phyloP scores from a whole-genome alignment of 2,113 vertebrate species.

The Maccullochella peelii region DNA sequence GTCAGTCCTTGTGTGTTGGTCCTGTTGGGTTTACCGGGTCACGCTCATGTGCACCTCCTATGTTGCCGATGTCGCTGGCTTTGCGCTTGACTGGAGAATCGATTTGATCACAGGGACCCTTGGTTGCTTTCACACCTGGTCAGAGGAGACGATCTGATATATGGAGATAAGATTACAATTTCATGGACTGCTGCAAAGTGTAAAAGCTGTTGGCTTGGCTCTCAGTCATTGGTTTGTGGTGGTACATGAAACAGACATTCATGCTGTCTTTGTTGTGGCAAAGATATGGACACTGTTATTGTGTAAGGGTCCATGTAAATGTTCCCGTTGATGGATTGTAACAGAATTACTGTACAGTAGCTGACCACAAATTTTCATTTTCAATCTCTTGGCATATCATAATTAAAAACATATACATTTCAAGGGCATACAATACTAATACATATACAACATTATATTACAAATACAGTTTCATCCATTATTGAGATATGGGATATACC shows the following conservation, averaged over 20 bases:
- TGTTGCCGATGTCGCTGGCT: neutral
- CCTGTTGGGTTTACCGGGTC: constrained; percentile 1
- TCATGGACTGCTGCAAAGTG: constrained; percentile 56
- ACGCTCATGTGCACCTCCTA: neutral
- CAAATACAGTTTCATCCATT: neutral
- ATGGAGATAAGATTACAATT: constrained; percentile 60
- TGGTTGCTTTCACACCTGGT: constrained; percentile 41
- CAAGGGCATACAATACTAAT: neutral
- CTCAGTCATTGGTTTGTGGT: neutral
- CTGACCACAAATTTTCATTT: neutral
- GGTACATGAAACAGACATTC: neutral
- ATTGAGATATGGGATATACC: neutral
- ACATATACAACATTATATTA: neutral
- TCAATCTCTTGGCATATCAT: neutral
- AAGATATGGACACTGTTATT: neutral
- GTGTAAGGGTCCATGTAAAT: neutral
- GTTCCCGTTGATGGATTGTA: neutral
- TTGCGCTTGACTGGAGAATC: constrained; percentile 46
- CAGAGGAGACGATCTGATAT: constrained; percentile 41
- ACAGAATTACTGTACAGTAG: neutral
- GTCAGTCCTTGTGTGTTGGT: neutral
- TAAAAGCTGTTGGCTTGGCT: constrained; percentile 48
- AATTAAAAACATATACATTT: neutral
- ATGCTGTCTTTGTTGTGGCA: neutral
- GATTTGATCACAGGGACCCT: constrained; percentile 41